phyloP scores from a whole-genome alignment of 2,888 invertebrate genomes.

The Ichneumoninae sp. region DNA sequence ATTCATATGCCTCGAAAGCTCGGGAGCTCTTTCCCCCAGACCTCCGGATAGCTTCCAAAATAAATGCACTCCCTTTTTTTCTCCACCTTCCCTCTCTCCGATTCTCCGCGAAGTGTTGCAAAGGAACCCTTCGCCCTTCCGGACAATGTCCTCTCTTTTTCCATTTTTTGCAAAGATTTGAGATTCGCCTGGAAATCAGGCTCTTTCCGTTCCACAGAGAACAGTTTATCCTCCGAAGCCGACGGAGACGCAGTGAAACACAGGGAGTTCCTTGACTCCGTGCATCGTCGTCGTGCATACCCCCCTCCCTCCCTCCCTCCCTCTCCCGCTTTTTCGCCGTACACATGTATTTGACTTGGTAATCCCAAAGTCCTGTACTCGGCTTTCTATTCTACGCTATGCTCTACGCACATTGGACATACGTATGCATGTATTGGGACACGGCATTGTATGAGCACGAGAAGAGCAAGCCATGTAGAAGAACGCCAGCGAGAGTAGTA shows the following conservation, averaged over 20 bases:
- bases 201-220: slow-evolving; percentile 12
- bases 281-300: slow-evolving; percentile 74
- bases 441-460: not conserved
- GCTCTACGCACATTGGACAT: slow-evolving; percentile 8
- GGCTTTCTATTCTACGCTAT: slow-evolving; percentile 37
- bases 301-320: slow-evolving; percentile 72
- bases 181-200: slow-evolving; percentile 17
- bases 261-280: slow-evolving; percentile 77
- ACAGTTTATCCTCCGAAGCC: slow-evolving; percentile 26
- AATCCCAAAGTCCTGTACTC: slow-evolving; percentile 78
- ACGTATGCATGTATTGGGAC: slow-evolving; percentile 10
- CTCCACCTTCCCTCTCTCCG: not conserved
- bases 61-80: slow-evolving; percentile 56
- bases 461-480: slow-evolving; percentile 21
- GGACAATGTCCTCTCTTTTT: slow-evolving; percentile 6
- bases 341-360: slow-evolving; percentile 82
- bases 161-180: slow-evolving; percentile 5
- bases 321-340: slow-evolving; percentile 56
- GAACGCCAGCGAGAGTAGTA: slow-evolving; percentile 50
- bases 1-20: slow-evolving; percentile 70
- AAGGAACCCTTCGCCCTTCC: not conserved
- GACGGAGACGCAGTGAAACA: slow-evolving; percentile 33
- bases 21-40: slow-evolving; percentile 6
- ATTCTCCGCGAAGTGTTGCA: not conserved
- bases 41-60: slow-evolving; percentile 14